Percentiles rank a stretch among this genome's conserved stretches.
phyloP scores from a whole-genome alignment of 2,797 vertebrate species.

The Cuniculus paca region DNA sequence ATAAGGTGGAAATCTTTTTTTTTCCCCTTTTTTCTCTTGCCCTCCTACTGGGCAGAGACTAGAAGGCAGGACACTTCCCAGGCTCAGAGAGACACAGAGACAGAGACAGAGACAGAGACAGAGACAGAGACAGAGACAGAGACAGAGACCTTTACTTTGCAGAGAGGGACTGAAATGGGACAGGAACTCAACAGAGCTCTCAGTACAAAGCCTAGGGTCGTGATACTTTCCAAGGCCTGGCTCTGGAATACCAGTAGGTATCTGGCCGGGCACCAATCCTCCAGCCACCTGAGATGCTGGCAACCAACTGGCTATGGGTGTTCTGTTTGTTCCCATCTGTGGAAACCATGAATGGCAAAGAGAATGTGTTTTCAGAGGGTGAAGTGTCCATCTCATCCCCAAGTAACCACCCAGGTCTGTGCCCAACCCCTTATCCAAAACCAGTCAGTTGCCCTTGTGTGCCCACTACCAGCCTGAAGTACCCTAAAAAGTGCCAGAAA shows the following conservation, averaged over 20 bases:
- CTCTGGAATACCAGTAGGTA: neutral
- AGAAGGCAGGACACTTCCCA: constrained; percentile 65
- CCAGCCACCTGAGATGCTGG: neutral
- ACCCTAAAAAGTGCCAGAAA: neutral
- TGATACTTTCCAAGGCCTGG: neutral
- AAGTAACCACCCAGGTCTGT: neutral
- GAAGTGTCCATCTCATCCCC: neutral
- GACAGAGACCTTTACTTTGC: neutral
- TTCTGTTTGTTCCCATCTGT: neutral
- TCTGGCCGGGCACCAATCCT: neutral
- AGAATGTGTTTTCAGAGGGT: neutral
- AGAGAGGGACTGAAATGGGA: neutral
- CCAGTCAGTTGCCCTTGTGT: neutral
- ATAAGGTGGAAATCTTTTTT: constrained; percentile 81
- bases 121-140: neutral
- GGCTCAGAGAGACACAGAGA: neutral
- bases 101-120: neutral
- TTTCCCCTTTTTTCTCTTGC: neutral
- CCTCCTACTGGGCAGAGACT: neutral
- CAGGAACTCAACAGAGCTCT: neutral
- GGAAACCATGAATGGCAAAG: neutral
- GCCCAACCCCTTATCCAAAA: neutral
- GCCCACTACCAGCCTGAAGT: neutral
- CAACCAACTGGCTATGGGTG: neutral
- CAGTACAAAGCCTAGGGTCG: constrained; percentile 13